phyloP scores from a whole-genome alignment of 2,888 invertebrate species.

The Dexiosoma caninum region DNA sequence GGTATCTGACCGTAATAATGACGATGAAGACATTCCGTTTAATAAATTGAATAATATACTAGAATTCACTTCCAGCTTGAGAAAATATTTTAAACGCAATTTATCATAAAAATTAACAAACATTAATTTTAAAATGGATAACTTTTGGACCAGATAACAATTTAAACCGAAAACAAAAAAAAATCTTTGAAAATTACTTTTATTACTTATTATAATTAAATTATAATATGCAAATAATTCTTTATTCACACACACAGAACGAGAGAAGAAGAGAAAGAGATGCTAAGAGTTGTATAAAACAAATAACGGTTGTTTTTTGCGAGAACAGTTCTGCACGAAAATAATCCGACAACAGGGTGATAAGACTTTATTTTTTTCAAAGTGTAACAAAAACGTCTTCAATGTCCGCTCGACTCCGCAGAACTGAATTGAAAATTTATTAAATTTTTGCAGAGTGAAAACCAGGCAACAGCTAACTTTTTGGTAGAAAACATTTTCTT shows the following conservation, averaged over 20 bases:
- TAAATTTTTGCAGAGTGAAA: conserved; percentile 4
- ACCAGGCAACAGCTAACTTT: conserved; percentile 33
- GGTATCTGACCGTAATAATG: conserved; percentile 37
- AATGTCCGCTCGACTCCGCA: conserved; percentile 29
- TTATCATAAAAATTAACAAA: background rate
- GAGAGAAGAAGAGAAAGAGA: background rate
- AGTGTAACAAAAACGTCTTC: conserved; percentile 38
- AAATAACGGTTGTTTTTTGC: conserved; percentile 31
- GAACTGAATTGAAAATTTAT: conserved; percentile 43
- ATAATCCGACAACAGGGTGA: conserved; percentile 32
- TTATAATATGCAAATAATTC: too few species aligned
- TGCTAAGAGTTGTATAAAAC: background rate
- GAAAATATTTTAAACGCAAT: conserved; percentile 22
- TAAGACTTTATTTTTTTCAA: background rate
- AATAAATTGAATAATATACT: conserved; percentile 57
- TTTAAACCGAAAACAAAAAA: background rate
- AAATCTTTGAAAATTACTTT: background rate
- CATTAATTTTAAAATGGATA: background rate
- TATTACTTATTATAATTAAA: conserved; percentile 5
- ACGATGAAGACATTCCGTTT: conserved; percentile 60
- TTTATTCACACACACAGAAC: background rate
- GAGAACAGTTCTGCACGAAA: background rate
- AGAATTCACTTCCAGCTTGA: conserved; percentile 63
- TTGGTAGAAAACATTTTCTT: conserved; percentile 14
- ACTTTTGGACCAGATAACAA: background rate